These are phyloP conservation scores for Panagrolaimus sp. DNA, from an alignment of 1,140 invertebrate genomes.

Conservation along the genomic window DNA sequence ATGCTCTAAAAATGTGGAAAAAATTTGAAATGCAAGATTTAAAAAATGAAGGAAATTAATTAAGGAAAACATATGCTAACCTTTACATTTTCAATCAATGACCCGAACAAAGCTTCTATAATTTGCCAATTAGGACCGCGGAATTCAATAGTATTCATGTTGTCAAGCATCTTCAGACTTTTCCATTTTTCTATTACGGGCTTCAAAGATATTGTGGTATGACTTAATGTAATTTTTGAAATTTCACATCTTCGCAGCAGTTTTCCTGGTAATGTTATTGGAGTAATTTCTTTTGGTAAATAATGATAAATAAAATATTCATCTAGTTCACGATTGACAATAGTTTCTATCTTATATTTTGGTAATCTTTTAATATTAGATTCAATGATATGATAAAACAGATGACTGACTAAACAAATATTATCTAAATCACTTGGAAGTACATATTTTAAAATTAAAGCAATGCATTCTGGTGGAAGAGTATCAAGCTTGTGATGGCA, in stretches of 20 bases:
- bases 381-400: too few relatives aligned
- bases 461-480: too few relatives aligned
- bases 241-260: background rate
- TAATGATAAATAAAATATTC: background rate
- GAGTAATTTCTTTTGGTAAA: background rate
- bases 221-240: background rate
- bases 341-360: too few relatives aligned
- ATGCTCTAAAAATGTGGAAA: background rate
- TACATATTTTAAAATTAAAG: too few relatives aligned
- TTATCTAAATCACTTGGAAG: too few relatives aligned
- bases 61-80: background rate
- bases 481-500: too few relatives aligned
- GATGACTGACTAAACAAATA: too few relatives aligned
- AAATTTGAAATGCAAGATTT: background rate
- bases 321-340: too few relatives aligned
- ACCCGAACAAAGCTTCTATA: background rate
- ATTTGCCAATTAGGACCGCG: slow-evolving; percentile 3
- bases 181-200: background rate
- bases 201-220: background rate
- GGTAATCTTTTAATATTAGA: too few relatives aligned
- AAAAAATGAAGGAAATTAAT: too few relatives aligned
- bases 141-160: background rate
- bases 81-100: background rate
- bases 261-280: background rate
- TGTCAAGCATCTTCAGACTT: background rate